Conservation (phyloP, 2,113 vertebrate species). For the Centropristis striata region DNA sequence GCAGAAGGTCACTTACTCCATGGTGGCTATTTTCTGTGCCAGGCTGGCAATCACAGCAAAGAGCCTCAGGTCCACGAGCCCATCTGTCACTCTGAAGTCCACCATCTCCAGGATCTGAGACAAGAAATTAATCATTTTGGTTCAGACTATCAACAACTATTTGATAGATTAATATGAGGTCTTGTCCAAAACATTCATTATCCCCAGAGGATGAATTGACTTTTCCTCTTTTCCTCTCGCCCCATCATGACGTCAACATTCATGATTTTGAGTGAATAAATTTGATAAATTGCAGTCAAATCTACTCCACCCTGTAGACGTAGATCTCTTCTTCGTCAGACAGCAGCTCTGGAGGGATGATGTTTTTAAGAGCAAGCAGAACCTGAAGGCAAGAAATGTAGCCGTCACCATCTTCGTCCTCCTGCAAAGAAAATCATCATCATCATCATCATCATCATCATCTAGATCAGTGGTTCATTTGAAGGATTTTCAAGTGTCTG, state of each 20-base stretch:
- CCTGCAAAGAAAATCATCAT: slow-evolving; percentile 65
- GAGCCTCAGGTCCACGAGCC: slow-evolving; percentile 93
- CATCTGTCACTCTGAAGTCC: slow-evolving; percentile 95
- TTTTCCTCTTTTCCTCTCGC: too few relatives aligned
- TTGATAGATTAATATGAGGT: too few relatives aligned
- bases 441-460: neutral
- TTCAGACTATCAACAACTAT: too few relatives aligned
- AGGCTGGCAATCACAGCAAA: slow-evolving; percentile 93
- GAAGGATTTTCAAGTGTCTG: neutral
- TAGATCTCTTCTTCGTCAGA: slow-evolving; percentile 88
- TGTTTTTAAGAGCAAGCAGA: slow-evolving; percentile 82
- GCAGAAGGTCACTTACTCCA: slow-evolving; percentile 88
- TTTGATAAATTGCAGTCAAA: too few relatives aligned
- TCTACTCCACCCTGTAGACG: slow-evolving; percentile 80
- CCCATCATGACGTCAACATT: too few relatives aligned
- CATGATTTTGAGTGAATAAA: too few relatives aligned
- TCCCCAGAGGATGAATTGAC: too few relatives aligned
- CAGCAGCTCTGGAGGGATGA: slow-evolving; percentile 79
- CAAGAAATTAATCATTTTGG: neutral
- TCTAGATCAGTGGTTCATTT: neutral
- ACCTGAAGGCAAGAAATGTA: slow-evolving; percentile 85
- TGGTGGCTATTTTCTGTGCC: slow-evolving; percentile 91
- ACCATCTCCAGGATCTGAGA: slow-evolving; percentile 93
- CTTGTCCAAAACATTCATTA: too few relatives aligned
- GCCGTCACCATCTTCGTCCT: slow-evolving; percentile 81